phyloP scores from a whole-genome alignment of 2,113 vertebrate species.

The Gnathochromis pfefferi region DNA sequence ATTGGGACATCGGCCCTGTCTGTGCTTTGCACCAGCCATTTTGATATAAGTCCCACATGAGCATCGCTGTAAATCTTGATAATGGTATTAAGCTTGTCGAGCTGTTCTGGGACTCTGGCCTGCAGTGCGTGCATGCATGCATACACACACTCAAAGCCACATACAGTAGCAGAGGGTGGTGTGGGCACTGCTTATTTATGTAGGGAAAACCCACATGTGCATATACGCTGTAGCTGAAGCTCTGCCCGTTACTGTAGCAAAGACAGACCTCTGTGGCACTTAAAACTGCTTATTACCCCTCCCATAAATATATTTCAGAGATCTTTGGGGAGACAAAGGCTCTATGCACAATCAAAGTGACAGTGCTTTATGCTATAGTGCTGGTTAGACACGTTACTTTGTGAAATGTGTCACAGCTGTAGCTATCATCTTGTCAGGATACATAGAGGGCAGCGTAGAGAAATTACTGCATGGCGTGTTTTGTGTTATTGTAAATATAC shows the following conservation, averaged over 20 bases:
- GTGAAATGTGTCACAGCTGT: background rate
- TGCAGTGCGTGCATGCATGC: background rate
- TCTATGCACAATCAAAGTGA: background rate
- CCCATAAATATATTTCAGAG: constrained; percentile 16
- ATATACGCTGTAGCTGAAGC: background rate
- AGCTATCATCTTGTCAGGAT: background rate
- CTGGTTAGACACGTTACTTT: background rate
- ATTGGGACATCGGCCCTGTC: constrained; percentile 64
- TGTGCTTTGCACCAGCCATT: constrained; percentile 50
- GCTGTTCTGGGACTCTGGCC: constrained; percentile 41
- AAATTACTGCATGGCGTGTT: constrained; percentile 21
- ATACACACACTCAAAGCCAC: background rate
- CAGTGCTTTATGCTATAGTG: background rate
- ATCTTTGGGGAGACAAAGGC: background rate
- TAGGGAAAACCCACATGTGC: constrained; percentile 6
- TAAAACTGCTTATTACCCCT: constrained; percentile 14
- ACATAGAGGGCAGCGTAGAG: background rate
- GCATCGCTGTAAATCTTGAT: constrained; percentile 69
- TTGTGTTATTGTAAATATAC: background rate
- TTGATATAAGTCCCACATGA: constrained; percentile 64
- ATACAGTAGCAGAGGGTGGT: background rate
- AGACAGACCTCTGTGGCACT: constrained; percentile 11
- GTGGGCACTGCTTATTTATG: background rate
- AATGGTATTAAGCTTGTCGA: constrained; percentile 61
- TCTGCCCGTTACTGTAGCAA: constrained; percentile 4